These are phyloP conservation scores for Gortyna flavago DNA, from an alignment of 2,888 invertebrate species.

Conservation along the genomic window DNA sequence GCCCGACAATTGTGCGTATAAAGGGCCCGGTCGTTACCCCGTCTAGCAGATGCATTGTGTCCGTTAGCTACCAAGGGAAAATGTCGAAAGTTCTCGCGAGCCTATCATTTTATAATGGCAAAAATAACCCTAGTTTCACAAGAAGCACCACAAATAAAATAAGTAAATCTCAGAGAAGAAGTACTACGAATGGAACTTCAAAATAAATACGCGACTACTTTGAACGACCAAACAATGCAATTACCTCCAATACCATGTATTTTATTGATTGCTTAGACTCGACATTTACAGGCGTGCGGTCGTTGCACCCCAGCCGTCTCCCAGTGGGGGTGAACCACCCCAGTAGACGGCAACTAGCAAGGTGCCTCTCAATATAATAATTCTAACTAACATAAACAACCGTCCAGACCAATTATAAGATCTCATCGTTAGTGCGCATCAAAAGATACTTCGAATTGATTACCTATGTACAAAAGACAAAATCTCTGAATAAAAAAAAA, in stretches of 20 bases:
- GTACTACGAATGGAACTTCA: background rate
- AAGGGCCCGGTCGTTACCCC: slow-evolving; percentile 25
- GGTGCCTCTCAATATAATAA: slow-evolving; percentile 10
- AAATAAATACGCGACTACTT: slow-evolving; percentile 4
- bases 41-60: slow-evolving; percentile 11
- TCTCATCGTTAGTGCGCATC: background rate
- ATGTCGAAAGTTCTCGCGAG: no score
- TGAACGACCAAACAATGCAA: background rate
- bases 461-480: background rate
- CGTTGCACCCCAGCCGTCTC: slow-evolving; percentile 30
- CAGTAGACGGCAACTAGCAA: background rate
- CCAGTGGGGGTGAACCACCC: slow-evolving; percentile 7
- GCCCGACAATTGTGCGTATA: background rate
- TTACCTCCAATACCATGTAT: slow-evolving; percentile 3
- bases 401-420: background rate
- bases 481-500: background rate
- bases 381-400: background rate
- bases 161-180: background rate
- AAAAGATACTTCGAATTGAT: background rate
- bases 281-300: slow-evolving; percentile 22
- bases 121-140: no score
- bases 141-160: background rate
- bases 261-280: slow-evolving; percentile 28
- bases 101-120: background rate
- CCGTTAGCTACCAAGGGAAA: background rate